These are phyloP conservation scores for Ormyrus thymus DNA, from an alignment of 2,888 invertebrate species.

Conservation along the genomic window DNA sequence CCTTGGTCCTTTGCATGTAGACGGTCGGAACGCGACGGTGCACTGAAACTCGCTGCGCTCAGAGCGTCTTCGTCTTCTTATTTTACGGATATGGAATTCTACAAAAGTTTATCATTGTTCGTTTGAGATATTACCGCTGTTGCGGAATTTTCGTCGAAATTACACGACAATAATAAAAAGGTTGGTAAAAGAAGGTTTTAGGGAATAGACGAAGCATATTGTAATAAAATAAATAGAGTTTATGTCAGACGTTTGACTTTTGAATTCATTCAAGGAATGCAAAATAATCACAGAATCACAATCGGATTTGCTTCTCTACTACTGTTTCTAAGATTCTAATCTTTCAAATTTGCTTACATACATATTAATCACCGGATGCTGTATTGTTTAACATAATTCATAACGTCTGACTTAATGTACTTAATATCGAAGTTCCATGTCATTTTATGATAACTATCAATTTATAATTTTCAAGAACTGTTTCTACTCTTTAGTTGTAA, in stretches of 20 bases:
- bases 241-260: too few species aligned
- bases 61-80: neutral
- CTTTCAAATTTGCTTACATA: slow-evolving; percentile 45
- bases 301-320: slow-evolving; percentile 16
- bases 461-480: slow-evolving; percentile 23
- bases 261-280: neutral
- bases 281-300: slow-evolving; percentile 36
- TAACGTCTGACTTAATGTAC: slow-evolving; percentile 38
- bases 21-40: neutral
- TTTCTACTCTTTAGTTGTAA: neutral
- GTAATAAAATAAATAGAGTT: too few species aligned
- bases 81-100: slow-evolving; percentile 10
- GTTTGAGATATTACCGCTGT: neutral
- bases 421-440: slow-evolving; percentile 13
- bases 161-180: neutral
- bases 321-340: slow-evolving; percentile 43
- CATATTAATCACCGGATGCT: slow-evolving; percentile 46
- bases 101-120: neutral
- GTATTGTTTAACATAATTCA: slow-evolving; percentile 37
- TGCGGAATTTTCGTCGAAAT: neutral
- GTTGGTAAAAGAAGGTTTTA: too few species aligned
- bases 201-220: too few species aligned
- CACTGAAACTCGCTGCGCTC: neutral
- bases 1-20: slow-evolving; percentile 36
- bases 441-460: slow-evolving; percentile 24